A percentile compares a stretch with the other conserved stretches of the same genome.
phyloP scores from a whole-genome alignment of 1,140 invertebrate genomes.

The Aphelinus certus region DNA sequence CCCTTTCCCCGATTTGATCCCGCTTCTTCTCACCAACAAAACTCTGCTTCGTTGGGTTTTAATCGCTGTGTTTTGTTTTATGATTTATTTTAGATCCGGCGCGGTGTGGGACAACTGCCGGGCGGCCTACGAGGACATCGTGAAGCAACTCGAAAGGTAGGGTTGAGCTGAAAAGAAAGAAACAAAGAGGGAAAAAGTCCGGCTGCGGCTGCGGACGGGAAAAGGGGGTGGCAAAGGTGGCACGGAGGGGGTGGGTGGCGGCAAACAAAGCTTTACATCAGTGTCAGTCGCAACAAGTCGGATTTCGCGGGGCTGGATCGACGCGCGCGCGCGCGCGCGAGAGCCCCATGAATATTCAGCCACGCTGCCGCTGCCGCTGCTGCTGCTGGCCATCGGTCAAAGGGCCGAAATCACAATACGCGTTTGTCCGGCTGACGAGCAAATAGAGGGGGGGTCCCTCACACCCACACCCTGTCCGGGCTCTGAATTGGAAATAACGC shows the following conservation, averaged over 20 bases:
- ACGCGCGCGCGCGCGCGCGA: constrained; percentile 16
- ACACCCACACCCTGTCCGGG: background rate
- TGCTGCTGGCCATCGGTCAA: constrained; percentile 53
- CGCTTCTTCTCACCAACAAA: no score
- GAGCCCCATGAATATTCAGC: constrained; percentile 23
- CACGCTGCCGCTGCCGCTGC: constrained; percentile 3
- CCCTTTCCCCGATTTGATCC: no score
- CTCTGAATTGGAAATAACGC: constrained; percentile 36
- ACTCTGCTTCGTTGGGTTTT: no score
- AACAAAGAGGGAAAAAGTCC: no score
- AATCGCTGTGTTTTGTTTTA: no score
- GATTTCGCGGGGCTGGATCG: constrained; percentile 49
- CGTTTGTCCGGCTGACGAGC: constrained; percentile 59
- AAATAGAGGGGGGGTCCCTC: constrained; percentile 12
- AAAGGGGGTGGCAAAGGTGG: constrained; percentile 15
- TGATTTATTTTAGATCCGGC: constrained; percentile 77
- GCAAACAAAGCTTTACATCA: constrained; percentile 67
- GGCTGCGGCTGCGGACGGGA: background rate
- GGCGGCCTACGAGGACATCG: constrained; percentile 91
- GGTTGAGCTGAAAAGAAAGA: constrained; percentile 43
- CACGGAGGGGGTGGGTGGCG: constrained; percentile 7
- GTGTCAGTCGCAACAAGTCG: constrained; percentile 68
- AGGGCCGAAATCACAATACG: constrained; percentile 65
- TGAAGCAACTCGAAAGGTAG: constrained; percentile 91
- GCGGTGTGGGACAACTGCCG: constrained; percentile 91